Percentiles rank a stretch among this genome's conserved stretches.
Evolutionary conservation across 2,113 vertebrate genomes (phyloP).

Genomic region (Corvus moneduloides): DNA sequence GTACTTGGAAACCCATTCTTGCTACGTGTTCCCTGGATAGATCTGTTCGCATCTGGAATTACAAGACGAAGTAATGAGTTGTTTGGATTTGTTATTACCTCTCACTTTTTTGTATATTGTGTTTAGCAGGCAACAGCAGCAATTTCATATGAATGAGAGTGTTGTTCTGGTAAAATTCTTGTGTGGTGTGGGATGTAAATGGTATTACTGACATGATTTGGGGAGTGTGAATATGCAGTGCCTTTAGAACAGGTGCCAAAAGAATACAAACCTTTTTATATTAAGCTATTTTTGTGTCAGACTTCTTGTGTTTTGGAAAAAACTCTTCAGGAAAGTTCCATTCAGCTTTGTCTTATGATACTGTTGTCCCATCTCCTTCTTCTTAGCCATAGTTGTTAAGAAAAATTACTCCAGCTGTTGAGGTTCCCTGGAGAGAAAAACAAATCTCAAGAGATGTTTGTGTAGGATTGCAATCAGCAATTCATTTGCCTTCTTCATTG

Average conservation of each 20-base stretch:
- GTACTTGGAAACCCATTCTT: conserved; percentile 86
- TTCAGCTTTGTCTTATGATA: neutral
- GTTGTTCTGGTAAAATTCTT: neutral
- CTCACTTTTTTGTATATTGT: neutral
- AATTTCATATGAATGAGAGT: neutral
- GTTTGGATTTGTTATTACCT: neutral
- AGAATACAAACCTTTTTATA: neutral
- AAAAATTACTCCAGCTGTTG: neutral
- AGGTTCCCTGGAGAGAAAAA: neutral
- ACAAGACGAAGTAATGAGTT: conserved; percentile 84
- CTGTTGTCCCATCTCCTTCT: neutral
- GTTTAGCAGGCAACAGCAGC: neutral
- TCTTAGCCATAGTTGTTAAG: neutral
- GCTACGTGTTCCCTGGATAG: conserved; percentile 91
- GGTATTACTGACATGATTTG: neutral
- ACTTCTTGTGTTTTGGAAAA: neutral
- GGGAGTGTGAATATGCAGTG: neutral
- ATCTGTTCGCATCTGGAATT: conserved; percentile 95
- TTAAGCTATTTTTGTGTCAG: neutral
- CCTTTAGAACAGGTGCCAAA: neutral
- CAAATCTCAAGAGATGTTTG: neutral
- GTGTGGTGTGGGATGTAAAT: neutral
- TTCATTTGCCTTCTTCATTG: neutral
- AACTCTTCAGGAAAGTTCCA: neutral
- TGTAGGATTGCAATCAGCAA: neutral